phyloP scores from a whole-genome alignment of 2,113 vertebrate species.

The Perca fluviatilis region DNA sequence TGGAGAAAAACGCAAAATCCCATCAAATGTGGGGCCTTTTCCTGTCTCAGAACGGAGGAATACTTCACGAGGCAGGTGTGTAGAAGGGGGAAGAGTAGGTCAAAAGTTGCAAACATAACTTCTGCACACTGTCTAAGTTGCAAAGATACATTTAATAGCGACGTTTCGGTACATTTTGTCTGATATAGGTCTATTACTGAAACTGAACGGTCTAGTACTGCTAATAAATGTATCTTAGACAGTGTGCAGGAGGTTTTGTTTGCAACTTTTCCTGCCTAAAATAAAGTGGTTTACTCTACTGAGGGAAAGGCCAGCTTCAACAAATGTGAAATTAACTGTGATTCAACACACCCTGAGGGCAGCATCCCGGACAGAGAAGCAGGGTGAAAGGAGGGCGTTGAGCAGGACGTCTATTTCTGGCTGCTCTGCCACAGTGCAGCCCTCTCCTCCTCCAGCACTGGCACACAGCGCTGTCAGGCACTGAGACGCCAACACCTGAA shows the following conservation, averaged over 20 bases:
- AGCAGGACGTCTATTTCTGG: conserved; percentile 94
- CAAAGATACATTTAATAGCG: no score
- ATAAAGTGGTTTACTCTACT: background rate
- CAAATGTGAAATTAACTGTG: background rate
- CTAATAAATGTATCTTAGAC: no score
- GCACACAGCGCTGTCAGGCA: conserved; percentile 90
- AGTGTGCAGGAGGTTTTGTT: no score
- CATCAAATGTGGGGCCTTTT: background rate
- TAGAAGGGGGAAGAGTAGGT: no score
- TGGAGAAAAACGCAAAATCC: background rate
- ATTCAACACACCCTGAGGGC: conserved; percentile 90
- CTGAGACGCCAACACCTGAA: conserved; percentile 92
- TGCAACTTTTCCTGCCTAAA: background rate
- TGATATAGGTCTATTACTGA: no score
- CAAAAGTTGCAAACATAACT: no score
- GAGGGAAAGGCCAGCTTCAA: background rate
- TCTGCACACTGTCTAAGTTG: no score
- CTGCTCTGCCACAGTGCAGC: conserved; percentile 95
- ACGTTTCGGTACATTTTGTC: no score
- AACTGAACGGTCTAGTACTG: no score
- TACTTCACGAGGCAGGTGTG: no score
- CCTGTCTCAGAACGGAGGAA: no score
- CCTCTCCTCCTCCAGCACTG: conserved; percentile 90
- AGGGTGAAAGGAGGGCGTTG: conserved; percentile 89
- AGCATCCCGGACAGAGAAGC: conserved; percentile 93